Evolutionary conservation across 2,797 vertebrate species (phyloP), one percentile per base, ranked within the genome.

Genomic region (Notolepis coatsorum): DNA sequence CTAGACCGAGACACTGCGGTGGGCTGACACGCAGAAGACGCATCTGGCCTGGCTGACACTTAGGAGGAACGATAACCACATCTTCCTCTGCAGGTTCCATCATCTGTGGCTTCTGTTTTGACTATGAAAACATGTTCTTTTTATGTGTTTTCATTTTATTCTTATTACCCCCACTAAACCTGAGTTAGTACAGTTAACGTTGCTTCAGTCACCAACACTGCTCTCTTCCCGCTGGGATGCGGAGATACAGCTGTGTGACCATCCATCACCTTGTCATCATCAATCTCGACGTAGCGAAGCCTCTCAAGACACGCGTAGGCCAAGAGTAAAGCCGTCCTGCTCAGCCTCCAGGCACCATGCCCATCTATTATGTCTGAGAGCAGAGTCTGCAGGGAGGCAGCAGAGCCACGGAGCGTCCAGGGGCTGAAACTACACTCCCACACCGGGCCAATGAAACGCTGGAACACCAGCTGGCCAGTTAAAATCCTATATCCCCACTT

Each of bases 391-490:
- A 28, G 50, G 38, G 31, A 9, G 68, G 53, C 67, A 77, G 49
- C 43, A 17, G 49, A 72, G 68, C 41, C 62, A n/a, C 63, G 50
- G 42, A 77, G 17, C 17, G 24, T 25, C 2, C 48, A 37, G 72
- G 69, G 55, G 68, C 73, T 80, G 75, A 82, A 82, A 83, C 71
- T 60, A 50, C 56, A 58, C 68, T 74, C 65, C 59, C 61, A 54
- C 71, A 30, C 65, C 59, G 39, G 71, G 63, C 72, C 74, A 54
- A 63, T 77, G 53, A 84, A 84, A 79, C 2, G n/a, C 48, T 76
- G 63, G 81, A 84, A 24, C 17, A 24, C 24, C 74, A 69, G 43
- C 67, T 71, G 71, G 41, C 71, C 79, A 70, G 62, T 84, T 77
- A 84, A 88, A 70, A 47, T 63, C 61, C 59, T n/a, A n/a, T n/a